Base-by-base conservation (phyloP, 1,140 invertebrate species). In the silkworm (Bombyx mori) region DNA sequence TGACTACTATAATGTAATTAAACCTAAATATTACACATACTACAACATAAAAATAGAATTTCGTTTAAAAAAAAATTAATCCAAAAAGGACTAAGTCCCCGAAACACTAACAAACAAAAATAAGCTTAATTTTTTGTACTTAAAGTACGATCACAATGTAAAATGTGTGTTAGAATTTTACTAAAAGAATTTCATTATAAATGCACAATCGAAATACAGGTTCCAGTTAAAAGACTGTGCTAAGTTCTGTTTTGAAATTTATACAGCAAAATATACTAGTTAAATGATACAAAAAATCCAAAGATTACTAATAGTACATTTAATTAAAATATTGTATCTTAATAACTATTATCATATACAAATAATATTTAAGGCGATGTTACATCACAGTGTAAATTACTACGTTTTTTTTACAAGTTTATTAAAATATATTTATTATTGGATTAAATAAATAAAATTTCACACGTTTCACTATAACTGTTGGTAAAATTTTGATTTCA, bases 131-230 rank as follows among this genome's bases (percentile, higher is more conserved):
- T 10, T 61, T 67, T 70, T 74, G 78, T 83, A 83, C 80, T 83
- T 57, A 73, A 43, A 81, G 77, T 83, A 83, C 80, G 62, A 73
- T 76, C 69, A 77, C 65, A 69, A 62, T 58, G 51, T 57, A 52
- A 55, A 64, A 57, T 66, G 60, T 35, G 2, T 2, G 2, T 59
- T 61, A 60, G 46, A 54, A 56, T 18, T 51, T 54, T 54, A 6
- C 9, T 42, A 54, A 44, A n/a, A 44, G n/a, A 54, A 54, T 8
- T 18, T 26, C 35, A 57, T 56, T 46, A 57, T 62, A 60, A 63
- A 73, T 61, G 62, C 56, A 51, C 48, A 55, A 60, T 51, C 51
- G 22, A 59, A 60, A 57, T 57, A 56, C 51, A 48, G 49, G 49
- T 47, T 58, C 26, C 26, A 18, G 12, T 35, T 35, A 35, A 35